Evolutionary conservation across 2,888 invertebrate species (phyloP), one percentile per base, ranked within the genome.

Genomic region (Latrodectus elegans): DNA sequence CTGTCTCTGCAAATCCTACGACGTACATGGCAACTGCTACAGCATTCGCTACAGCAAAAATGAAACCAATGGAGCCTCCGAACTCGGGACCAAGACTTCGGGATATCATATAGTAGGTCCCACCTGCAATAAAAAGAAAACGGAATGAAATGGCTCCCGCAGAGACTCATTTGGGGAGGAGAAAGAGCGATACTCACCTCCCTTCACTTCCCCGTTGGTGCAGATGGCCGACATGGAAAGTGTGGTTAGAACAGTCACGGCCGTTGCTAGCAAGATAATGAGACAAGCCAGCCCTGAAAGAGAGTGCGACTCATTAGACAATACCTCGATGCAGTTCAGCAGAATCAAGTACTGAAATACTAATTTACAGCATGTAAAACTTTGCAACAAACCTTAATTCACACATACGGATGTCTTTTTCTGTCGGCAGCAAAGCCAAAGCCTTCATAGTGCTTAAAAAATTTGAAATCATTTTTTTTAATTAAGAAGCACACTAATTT

Each of bases 201-300:
- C 98, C 94, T 97, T 97, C 86, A 99, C 97, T 93, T 98, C 97
- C 84, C 99, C 99, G 93, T 99, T 99, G 90, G 99, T 99, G 92
- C 97, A 97, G 92, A 99, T 99, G 86, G 99, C 99, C 3, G 98
- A 97, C 96, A 99, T 99, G 88, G 98, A 98, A 89, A 99, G 94
- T 1, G 97, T 96, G 22, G 97, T 97, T 91, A 97, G 95, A 90
- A 96, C 95, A 92, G 97, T 97, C 73, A 97, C 96, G 64, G 95
- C 92, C n/a, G 96, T 95, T 12, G 97, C 97, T 91, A 97, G 94
- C 76, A 93, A 94, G 91, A 97, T 96, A 92, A 97, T 97, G 91
- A 96, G 65, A 96, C 93, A 97, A 99, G 93, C 99, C 99, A 99
- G 99, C 91, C 99, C 98, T 96, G n/a, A 14, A 74, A n/a, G 53